Conservation (phyloP, 2,888 invertebrate genomes). For the Mellilla xanthometata region DNA sequence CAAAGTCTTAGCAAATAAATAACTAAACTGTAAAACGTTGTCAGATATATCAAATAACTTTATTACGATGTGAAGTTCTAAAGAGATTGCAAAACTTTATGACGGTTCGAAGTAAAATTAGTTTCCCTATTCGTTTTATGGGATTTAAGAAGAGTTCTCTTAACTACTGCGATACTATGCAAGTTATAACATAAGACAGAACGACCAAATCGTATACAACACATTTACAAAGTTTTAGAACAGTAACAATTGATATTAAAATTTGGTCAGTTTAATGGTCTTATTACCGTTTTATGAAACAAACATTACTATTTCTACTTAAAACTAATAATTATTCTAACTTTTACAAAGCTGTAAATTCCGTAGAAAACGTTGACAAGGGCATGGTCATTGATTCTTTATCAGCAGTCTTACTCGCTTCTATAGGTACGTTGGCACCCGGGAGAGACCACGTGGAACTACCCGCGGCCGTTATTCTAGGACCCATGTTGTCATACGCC, state of each 20-base stretch:
- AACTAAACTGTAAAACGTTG: no score
- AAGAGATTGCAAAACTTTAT: conserved; percentile 4
- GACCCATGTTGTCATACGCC: conserved; percentile 95
- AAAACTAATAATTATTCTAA: conserved; percentile 3
- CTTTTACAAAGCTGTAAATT: conserved; percentile 72
- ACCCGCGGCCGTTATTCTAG: conserved; percentile 93
- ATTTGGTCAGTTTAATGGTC: no score
- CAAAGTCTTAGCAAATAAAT: not conserved
- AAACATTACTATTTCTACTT: no score
- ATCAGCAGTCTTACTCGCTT: conserved; percentile 39
- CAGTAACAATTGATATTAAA: no score
- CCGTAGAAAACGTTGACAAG: conserved; percentile 72
- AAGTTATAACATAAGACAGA: no score
- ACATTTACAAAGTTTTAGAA: no score
- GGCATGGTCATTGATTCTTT: conserved; percentile 51
- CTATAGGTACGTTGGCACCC: conserved; percentile 59
- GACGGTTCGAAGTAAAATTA: not conserved
- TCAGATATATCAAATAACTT: no score
- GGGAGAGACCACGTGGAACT: conserved; percentile 93
- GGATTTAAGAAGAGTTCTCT: not conserved
- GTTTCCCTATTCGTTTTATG: not conserved
- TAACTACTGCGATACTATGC: no score
- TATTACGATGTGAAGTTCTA: not conserved
- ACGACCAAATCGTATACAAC: no score
- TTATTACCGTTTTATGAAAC: no score